Evolutionary conservation across 2,888 invertebrate species (phyloP), one percentile per base, ranked within the genome.

Genomic region (Electrophaes corylata): DNA sequence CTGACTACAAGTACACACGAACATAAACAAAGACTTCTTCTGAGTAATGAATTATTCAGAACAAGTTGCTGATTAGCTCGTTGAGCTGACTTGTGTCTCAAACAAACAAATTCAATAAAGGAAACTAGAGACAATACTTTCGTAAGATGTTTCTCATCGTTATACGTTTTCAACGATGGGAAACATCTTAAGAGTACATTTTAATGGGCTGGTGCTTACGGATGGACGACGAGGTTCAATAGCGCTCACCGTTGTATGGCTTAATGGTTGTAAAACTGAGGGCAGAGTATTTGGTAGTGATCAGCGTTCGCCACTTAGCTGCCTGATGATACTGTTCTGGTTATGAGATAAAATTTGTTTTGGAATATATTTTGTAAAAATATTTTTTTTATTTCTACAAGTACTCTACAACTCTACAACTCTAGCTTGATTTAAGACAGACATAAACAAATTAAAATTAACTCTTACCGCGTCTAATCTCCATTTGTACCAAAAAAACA

Each of bases 241-340:
- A 60, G 64, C 52, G 61, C 43, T 33, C 44, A 49, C 54, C 52
- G 58, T 60, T 65, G 65, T 46, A 65, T 60, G 62, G 53, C 33
- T 54, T 37, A 49, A 45, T 62, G 51, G 33, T 57, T 39, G 49
- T 66, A 61, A 65, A 40, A 41, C 44, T 53, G 45, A 29, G 54
- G 52, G n/a, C 4, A 47, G 26, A 16, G 23, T 41, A 48, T 57
- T 64, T 33, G 46, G 35, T 41, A 50, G 26, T 26, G 37, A 6
- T 44, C 37, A 55, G 20, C 19, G n/a, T n/a, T n/a, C 40, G 33
- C 26, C 10, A 29, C 26, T 26, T 10, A 1, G 60, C 45, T 63
- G 60, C 57, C 52, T 56, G 57, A 52, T 62, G 57, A 52, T 62
- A 62, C 60, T 58, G 56, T 62, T 59, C 19, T 45, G 51, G 52